phyloP scores from a whole-genome alignment of 53 echinoderm and acorn worm species.

The Patiria pectinifera region DNA sequence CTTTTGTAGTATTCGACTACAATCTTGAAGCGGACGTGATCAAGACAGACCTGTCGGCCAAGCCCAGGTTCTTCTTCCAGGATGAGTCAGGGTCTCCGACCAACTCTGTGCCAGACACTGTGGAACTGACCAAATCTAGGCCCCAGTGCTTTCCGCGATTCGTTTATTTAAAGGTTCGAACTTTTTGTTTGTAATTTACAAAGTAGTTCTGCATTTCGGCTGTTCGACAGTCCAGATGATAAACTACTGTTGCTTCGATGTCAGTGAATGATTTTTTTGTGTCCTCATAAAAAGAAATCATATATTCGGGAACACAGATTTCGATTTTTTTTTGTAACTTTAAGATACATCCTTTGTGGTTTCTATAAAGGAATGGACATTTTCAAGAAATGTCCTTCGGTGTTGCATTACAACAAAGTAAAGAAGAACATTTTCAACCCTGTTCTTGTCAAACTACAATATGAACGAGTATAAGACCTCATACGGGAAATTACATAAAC shows the following conservation, averaged over 20 bases:
- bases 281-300: no score
- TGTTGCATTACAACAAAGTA: no score
- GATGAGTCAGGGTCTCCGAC: neutral
- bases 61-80: conserved; percentile 27
- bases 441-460: no score
- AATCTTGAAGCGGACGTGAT: conserved; percentile 37
- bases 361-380: no score
- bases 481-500: neutral
- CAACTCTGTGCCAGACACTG: conserved; percentile 6
- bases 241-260: neutral
- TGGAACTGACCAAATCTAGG: conserved; percentile 1
- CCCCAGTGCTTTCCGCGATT: neutral
- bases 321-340: no score
- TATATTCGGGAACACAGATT: no score
- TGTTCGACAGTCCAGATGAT: neutral
- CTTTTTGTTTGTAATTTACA: neutral
- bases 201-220: neutral
- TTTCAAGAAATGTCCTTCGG: no score
- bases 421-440: no score
- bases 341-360: no score
- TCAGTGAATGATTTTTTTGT: no score
- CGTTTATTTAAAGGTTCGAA: conserved; percentile 38
- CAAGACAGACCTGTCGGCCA: conserved; percentile 31
- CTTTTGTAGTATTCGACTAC: conserved; percentile 41
- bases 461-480: no score